Base-by-base conservation (phyloP, 2,113 vertebrate species). In the Ariopsis seemanni region DNA sequence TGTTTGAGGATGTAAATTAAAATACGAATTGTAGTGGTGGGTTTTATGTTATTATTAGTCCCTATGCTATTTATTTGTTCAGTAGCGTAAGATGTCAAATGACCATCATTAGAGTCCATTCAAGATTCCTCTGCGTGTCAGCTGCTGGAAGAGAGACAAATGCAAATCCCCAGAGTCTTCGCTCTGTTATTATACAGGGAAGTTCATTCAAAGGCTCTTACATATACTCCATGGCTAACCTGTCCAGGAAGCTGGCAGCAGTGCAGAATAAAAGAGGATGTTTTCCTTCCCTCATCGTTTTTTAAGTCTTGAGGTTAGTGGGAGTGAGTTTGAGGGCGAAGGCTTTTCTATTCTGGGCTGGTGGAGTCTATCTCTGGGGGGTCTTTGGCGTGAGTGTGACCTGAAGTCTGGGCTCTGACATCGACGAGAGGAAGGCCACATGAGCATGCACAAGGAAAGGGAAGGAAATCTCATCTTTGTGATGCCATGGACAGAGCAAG, bases 221-320 rank as follows among this genome's bases (percentile, higher is more conserved):
- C n/a, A 75, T 25, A 77, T 89, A 88, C 84, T 86, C 90, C 75
- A 82, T 57, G 34, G 77, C 85, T 91, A 90, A 89, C 89, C 90
- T 90, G 87, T 62, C 77, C 69, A 63, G 72, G 86, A 88, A 88
- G 78, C 88, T 87, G 88, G 84, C 88, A 88, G 86, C 71, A 10
- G 69, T 8, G 27, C 84, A 42, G 88, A 85, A 75, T 88, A 27
- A 79, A 10, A 86, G 81, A 90, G 89, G 88, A 90, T 91, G 91
- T 91, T 91, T 90, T 87, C 87, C 85, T 89, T 91, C 80, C 90
- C 78, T 86, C 62, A 25, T 85, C 77, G 75, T 72, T 77, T 90
- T 90, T 67, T 50, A 80, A 55, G 72, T 88, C 87, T 27, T 87
- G 82, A 55, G 58, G 77, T 52, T 34, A 74, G 77, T 22, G 85